Conservation (phyloP, 2,888 invertebrate genomes). For the Nomada goodeniana region DNA sequence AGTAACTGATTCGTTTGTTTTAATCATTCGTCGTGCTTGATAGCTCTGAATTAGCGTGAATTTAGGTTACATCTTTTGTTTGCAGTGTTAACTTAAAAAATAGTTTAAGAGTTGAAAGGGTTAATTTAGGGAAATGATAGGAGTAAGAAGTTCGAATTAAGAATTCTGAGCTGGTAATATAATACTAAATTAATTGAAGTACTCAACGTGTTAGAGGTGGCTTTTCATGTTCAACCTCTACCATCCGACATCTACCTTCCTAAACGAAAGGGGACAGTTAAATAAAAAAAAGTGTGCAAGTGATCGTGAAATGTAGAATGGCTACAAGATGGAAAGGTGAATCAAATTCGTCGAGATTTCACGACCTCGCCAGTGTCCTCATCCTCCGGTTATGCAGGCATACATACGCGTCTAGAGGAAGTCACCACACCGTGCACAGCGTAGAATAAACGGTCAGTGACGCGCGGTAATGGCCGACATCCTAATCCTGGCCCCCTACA, state of each 20-base stretch:
- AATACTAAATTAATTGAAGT: too few species aligned
- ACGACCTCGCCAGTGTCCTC: slow-evolving; percentile 76
- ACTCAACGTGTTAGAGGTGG: too few species aligned
- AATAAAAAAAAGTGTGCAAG: neutral
- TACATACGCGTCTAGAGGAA: slow-evolving; percentile 81
- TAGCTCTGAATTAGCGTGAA: slow-evolving; percentile 13
- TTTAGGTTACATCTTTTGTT: slow-evolving; percentile 7
- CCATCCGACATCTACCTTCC: too few species aligned
- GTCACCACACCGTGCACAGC: slow-evolving; percentile 79
- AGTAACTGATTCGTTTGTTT: slow-evolving; percentile 5
- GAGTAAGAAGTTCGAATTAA: too few species aligned
- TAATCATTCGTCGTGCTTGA: slow-evolving; percentile 14
- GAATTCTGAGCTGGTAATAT: too few species aligned
- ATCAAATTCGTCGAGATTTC: slow-evolving; percentile 56
- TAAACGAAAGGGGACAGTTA: neutral
- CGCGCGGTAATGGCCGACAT: slow-evolving; percentile 84
- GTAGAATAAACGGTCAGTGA: slow-evolving; percentile 84
- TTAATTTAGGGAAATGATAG: too few species aligned
- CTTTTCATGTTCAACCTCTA: too few species aligned
- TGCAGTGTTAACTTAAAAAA: neutral
- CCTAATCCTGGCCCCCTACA: slow-evolving; percentile 84
- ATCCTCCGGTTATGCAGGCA: slow-evolving; percentile 77
- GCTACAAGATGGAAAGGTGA: slow-evolving; percentile 51
- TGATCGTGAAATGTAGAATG: neutral
- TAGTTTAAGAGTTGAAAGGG: too few species aligned